A percentile compares a stretch with the other conserved stretches of the same genome.
Conservation (phyloP, 2,797 vertebrate genomes). For the Mionectes olivaceus region DNA sequence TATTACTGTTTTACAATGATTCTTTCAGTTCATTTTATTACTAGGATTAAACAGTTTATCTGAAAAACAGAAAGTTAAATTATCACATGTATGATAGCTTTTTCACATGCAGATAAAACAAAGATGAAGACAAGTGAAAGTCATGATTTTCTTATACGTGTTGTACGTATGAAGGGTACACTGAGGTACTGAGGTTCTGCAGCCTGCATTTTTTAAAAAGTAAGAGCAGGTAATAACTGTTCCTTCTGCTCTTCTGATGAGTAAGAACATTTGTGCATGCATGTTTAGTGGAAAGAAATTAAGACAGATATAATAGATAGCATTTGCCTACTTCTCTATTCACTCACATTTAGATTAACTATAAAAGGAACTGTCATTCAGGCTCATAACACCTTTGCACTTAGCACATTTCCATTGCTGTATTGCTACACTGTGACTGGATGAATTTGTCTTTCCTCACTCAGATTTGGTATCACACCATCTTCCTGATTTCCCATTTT, state of each 20-base stretch:
- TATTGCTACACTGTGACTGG: background rate
- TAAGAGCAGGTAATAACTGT: background rate
- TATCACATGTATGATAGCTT: background rate
- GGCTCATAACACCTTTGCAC: background rate
- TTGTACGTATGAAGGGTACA: background rate
- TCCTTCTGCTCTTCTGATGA: background rate
- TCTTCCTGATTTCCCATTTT: background rate
- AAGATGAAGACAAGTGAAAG: fast-evolving
- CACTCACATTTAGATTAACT: background rate
- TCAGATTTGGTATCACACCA: background rate
- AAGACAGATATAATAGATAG: background rate
- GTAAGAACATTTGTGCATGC: background rate
- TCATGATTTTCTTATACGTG: background rate
- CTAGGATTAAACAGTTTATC: background rate
- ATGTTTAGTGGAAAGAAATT: background rate
- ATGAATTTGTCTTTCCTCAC: background rate
- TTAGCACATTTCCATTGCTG: background rate
- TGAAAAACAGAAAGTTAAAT: background rate
- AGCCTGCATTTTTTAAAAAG: background rate
- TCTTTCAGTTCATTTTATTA: background rate
- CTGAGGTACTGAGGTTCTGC: background rate
- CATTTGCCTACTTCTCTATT: background rate
- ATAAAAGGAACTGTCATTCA: background rate
- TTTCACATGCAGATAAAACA: background rate
- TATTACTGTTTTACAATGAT: background rate